Percentiles rank a stretch among this genome's conserved stretches.
Conservation (phyloP, 2,113 vertebrate species). For the Mesembrinibis cayennensis region DNA sequence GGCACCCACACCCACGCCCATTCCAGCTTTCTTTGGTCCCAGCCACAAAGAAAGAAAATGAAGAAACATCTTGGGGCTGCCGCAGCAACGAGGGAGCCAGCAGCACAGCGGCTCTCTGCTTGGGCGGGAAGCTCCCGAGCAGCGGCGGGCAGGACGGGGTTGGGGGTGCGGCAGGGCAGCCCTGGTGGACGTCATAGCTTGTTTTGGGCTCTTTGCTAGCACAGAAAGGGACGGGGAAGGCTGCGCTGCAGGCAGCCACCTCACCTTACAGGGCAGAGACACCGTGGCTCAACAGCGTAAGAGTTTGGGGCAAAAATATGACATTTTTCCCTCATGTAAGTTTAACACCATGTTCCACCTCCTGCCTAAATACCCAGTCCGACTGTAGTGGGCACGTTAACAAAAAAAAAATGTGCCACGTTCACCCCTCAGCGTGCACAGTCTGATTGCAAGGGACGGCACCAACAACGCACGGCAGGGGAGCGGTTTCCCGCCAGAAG, state of each 20-base stretch:
- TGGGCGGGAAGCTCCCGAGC: not conserved
- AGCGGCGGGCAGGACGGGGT: not conserved
- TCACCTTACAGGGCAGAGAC: not conserved
- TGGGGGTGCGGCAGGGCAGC: not conserved
- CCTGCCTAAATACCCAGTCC: not conserved
- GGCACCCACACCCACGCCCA: not conserved
- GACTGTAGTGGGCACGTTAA: not conserved
- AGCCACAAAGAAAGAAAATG: not conserved
- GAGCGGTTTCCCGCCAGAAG: not conserved
- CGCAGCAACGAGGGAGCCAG: not conserved
- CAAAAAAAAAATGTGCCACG: not conserved
- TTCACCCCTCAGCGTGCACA: not conserved
- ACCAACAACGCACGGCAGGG: fast-evolving
- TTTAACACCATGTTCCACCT: not conserved
- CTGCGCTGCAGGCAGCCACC: not conserved
- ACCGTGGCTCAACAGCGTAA: not conserved
- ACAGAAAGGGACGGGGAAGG: fast-evolving
- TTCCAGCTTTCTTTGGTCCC: not conserved
- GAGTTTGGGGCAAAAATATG: not conserved
- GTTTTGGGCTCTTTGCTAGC: not conserved
- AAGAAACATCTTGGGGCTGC: not conserved
- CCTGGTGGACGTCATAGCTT: too few species aligned
- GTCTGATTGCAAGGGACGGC: not conserved
- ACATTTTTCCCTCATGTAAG: not conserved
- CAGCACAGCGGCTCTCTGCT: not conserved